These are phyloP conservation scores for Phasia obesa DNA, from an alignment of 2,888 invertebrate species.

Conservation along the genomic window DNA sequence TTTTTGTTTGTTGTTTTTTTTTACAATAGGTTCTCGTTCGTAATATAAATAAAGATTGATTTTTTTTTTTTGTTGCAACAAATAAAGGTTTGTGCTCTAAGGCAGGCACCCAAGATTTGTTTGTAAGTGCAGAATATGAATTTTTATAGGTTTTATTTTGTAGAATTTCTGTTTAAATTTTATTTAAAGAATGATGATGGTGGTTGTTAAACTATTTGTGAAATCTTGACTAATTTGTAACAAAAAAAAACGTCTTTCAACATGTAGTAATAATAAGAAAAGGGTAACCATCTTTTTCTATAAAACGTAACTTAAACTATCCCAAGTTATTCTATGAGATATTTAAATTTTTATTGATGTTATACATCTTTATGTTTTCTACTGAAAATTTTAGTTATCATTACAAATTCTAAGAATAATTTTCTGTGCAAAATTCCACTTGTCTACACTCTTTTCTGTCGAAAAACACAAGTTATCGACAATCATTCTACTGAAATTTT, in stretches of 20 bases:
- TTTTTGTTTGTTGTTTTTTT: slow-evolving; percentile 1
- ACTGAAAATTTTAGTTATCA: too few species aligned
- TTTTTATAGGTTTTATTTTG: slow-evolving; percentile 36
- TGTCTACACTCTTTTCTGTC: too few species aligned
- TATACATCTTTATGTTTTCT: too few species aligned
- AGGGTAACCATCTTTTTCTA: not conserved
- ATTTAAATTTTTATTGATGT: too few species aligned
- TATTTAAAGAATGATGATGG: slow-evolving; percentile 52
- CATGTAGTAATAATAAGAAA: not conserved
- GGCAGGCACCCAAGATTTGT: slow-evolving; percentile 19
- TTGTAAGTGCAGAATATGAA: not conserved
- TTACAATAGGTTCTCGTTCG: slow-evolving; percentile 5
- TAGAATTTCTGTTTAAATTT: slow-evolving; percentile 26
- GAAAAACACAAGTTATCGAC: too few species aligned
- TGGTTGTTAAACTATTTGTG: slow-evolving; percentile 52
- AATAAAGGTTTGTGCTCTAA: slow-evolving; percentile 16
- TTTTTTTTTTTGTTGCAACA: slow-evolving; percentile 25
- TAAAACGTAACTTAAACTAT: too few species aligned
- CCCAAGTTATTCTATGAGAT: too few species aligned
- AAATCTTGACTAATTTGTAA: slow-evolving; percentile 63
- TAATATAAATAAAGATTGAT: slow-evolving; percentile 53
- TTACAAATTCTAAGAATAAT: too few species aligned
- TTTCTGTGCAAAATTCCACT: too few species aligned
- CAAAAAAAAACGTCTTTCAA: slow-evolving; percentile 48
- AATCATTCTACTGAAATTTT: too few species aligned